These are phyloP conservation scores for Nipponacmea schrenckii DNA, from an alignment of 2,888 invertebrate species.

Conservation along the genomic window DNA sequence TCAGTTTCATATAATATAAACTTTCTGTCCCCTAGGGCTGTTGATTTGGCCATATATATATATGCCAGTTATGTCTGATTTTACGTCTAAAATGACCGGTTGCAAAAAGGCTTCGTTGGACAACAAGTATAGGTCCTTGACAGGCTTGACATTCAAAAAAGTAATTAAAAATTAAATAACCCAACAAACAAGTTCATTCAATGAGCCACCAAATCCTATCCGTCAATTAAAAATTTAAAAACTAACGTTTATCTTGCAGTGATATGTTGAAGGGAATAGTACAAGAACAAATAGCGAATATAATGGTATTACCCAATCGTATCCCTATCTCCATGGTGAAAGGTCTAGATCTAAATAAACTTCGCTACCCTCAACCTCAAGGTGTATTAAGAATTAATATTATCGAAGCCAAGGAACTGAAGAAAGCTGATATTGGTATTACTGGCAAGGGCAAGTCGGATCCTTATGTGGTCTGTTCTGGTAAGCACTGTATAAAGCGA, in stretches of 20 bases:
- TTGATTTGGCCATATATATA: too few relatives aligned
- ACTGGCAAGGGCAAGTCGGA: constrained; percentile 96
- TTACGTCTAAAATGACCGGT: too few relatives aligned
- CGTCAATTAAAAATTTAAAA: neutral
- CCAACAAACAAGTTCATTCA: too few relatives aligned
- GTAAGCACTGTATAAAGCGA: constrained; percentile 44
- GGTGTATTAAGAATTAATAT: constrained; percentile 94
- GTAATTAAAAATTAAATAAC: too few relatives aligned
- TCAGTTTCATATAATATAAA: too few relatives aligned
- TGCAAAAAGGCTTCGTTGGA: too few relatives aligned
- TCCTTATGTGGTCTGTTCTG: constrained; percentile 84
- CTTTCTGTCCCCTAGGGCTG: too few relatives aligned
- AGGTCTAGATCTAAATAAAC: constrained; percentile 81
- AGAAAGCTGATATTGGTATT: constrained; percentile 94
- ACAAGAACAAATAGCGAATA: constrained; percentile 87
- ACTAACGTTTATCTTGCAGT: constrained; percentile 71
- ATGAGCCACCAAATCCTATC: too few relatives aligned
- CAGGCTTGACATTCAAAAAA: too few relatives aligned
- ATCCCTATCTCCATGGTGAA: constrained; percentile 88
- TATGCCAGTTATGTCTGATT: too few relatives aligned
- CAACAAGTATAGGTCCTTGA: too few relatives aligned
- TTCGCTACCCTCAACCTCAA: constrained; percentile 94
- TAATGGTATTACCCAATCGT: constrained; percentile 97
- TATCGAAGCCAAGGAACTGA: constrained; percentile 92
- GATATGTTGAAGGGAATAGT: constrained; percentile 89